These are phyloP conservation scores for Allygus modestus DNA, from an alignment of 2,888 invertebrate genomes.

Conservation along the genomic window DNA sequence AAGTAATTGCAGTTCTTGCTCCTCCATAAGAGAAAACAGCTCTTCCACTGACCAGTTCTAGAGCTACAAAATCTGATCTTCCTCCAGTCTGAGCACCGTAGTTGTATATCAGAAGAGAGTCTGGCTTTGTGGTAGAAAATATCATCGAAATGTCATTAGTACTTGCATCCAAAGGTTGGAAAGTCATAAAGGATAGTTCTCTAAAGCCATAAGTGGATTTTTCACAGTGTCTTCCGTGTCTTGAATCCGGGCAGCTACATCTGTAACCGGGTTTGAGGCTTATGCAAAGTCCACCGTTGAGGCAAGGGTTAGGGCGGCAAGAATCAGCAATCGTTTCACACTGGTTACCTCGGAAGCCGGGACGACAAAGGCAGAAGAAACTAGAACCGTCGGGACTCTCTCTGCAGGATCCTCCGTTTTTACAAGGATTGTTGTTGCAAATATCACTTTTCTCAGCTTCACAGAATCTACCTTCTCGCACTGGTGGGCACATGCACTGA, in stretches of 20 bases:
- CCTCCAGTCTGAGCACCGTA: slow-evolving; percentile 93
- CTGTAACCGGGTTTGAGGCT: slow-evolving; percentile 91
- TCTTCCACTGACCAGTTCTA: slow-evolving; percentile 90
- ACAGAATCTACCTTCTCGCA: slow-evolving; percentile 89
- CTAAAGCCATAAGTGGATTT: slow-evolving; percentile 93
- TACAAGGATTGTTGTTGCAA: slow-evolving; percentile 91
- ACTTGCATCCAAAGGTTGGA: slow-evolving; percentile 89
- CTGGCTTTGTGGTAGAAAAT: slow-evolving; percentile 92
- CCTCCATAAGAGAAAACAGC: slow-evolving; percentile 95
- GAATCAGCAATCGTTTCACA: slow-evolving; percentile 94
- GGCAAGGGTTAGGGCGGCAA: slow-evolving; percentile 95
- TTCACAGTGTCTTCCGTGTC: slow-evolving; percentile 95
- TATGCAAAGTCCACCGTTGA: slow-evolving; percentile 92
- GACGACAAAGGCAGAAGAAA: slow-evolving; percentile 94
- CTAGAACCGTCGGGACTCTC: slow-evolving; percentile 92
- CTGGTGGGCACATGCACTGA: slow-evolving; percentile 87
- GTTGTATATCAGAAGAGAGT: slow-evolving; percentile 93
- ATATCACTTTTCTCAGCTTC: slow-evolving; percentile 90
- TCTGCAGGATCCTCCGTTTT: slow-evolving; percentile 94
- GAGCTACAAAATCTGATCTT: slow-evolving; percentile 93
- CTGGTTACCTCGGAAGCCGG: slow-evolving; percentile 93
- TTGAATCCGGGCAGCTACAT: slow-evolving; percentile 89
- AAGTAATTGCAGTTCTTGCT: slow-evolving; percentile 91
- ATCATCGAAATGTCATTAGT: slow-evolving; percentile 95
- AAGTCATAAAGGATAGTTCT: slow-evolving; percentile 93